Evolutionary conservation across 1,140 invertebrate genomes (phyloP).

Genomic region (Macrobrachium rosenbergii): DNA sequence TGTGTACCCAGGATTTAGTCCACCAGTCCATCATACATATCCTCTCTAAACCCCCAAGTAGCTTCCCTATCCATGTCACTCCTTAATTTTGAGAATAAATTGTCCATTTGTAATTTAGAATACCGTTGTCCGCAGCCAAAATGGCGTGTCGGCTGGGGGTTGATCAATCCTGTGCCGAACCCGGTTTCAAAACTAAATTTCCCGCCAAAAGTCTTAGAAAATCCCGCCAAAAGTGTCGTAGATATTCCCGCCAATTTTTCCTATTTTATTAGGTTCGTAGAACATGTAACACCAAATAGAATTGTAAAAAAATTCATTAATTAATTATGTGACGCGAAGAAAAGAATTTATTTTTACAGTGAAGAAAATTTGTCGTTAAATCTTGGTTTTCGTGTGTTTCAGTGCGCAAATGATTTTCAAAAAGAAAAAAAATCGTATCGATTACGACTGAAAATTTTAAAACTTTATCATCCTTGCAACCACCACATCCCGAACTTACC

Average conservation of each 20-base stretch:
- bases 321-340: no score
- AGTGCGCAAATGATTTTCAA: no score
- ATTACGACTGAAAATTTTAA: no score
- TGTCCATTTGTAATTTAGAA: constrained; percentile 49
- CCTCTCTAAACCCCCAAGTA: constrained; percentile 31
- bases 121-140: constrained; percentile 32
- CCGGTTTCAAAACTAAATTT: constrained; percentile 58
- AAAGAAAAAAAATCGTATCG: no score
- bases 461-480: no score
- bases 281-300: no score
- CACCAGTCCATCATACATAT: not conserved
- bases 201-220: constrained; percentile 35
- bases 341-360: no score
- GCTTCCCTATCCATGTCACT: not conserved
- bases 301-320: no score
- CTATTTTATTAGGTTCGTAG: not conserved
- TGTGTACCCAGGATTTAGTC: constrained; percentile 24
- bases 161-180: constrained; percentile 52
- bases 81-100: constrained; percentile 36
- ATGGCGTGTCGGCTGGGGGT: constrained; percentile 38
- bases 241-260: constrained; percentile 52
- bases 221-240: constrained; percentile 53
- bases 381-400: no score
- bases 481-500: no score
- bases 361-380: no score